These are phyloP conservation scores for Eupithecia tripunctaria DNA, from an alignment of 2,888 invertebrate species.

Conservation along the genomic window DNA sequence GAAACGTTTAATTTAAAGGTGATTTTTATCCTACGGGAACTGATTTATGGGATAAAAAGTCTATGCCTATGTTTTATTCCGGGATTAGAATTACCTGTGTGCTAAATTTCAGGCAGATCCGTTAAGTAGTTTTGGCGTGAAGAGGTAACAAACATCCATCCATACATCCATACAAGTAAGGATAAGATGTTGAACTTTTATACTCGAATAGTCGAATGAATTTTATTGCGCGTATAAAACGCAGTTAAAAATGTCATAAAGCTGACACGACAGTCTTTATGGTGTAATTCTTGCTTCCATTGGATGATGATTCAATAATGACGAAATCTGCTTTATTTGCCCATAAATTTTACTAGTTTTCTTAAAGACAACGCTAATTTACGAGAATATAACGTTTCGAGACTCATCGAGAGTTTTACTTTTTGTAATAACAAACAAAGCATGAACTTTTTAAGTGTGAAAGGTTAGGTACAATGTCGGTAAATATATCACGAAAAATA, in stretches of 20 bases:
- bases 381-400: not conserved
- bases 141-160: no score
- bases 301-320: slow-evolving; percentile 25
- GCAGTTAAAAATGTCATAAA: slow-evolving; percentile 64
- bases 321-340: slow-evolving; percentile 9
- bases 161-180: no score
- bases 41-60: no score
- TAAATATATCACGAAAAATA: not conserved
- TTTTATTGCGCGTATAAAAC: slow-evolving; percentile 55
- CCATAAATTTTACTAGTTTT: not conserved
- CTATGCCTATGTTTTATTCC: no score
- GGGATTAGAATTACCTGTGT: no score
- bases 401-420: not conserved
- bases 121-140: no score
- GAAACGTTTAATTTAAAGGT: no score
- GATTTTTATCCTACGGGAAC: no score
- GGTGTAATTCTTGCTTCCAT: slow-evolving; percentile 56
- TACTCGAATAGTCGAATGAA: slow-evolving; percentile 56
- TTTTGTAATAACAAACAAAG: not conserved
- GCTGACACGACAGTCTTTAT: slow-evolving; percentile 50
- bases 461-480: not conserved
- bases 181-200: slow-evolving; percentile 25
- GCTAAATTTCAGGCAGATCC: no score
- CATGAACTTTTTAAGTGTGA: not conserved
- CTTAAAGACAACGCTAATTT: not conserved